Conservation (phyloP, 2,797 vertebrate species). For the Rhincodon typus region DNA sequence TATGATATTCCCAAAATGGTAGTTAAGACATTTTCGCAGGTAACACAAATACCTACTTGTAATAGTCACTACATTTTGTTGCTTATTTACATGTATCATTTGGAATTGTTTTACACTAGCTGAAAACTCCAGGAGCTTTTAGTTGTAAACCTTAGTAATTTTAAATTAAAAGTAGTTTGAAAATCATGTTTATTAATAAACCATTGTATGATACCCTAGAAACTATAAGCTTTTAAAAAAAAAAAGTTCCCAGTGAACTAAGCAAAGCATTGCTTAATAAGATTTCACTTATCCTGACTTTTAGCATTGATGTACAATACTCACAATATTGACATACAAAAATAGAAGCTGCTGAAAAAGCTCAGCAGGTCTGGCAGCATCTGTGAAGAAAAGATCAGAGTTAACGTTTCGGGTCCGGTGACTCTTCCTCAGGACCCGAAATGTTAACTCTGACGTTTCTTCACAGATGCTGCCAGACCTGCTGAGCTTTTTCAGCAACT, state of each 20-base stretch:
- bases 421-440: too few relatives aligned
- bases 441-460: too few relatives aligned
- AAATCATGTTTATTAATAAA: not conserved
- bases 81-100: not conserved
- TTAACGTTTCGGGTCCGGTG: too few relatives aligned
- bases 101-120: not conserved
- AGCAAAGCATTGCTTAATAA: not conserved
- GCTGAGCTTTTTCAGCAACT: too few relatives aligned
- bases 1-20: not conserved
- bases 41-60: not conserved
- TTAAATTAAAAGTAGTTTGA: not conserved
- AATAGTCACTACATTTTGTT: not conserved
- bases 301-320: too few relatives aligned
- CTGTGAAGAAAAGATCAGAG: too few relatives aligned
- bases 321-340: too few relatives aligned
- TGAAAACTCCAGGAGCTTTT: not conserved
- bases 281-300: not conserved
- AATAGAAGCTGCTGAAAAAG: too few relatives aligned
- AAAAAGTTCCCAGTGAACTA: not conserved
- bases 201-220: not conserved
- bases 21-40: too few relatives aligned
- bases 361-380: too few relatives aligned
- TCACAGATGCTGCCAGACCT: too few relatives aligned
- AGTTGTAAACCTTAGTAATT: too few relatives aligned
- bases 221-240: not conserved